phyloP scores from a whole-genome alignment of 2,888 invertebrate genomes.

The Augiades crinisus region DNA sequence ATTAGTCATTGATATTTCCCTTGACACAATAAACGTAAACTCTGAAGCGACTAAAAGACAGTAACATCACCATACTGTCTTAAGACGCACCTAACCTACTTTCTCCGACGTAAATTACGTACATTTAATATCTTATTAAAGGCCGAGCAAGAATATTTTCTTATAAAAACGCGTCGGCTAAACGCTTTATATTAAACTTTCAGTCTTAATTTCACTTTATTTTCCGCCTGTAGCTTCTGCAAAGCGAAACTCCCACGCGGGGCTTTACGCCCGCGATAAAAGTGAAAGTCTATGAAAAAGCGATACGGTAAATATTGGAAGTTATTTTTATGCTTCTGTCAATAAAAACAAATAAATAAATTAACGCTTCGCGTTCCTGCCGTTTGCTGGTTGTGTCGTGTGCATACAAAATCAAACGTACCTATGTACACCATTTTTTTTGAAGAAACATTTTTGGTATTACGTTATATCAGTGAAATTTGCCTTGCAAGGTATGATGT shows the following conservation, averaged over 20 bases:
- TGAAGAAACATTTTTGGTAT: too few relatives aligned
- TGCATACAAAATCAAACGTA: too few relatives aligned
- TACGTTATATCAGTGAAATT: too few relatives aligned
- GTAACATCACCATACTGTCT: not conserved
- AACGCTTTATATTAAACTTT: slow-evolving; percentile 15
- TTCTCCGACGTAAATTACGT: not conserved
- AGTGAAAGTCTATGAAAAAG: not conserved
- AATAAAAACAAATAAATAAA: too few relatives aligned
- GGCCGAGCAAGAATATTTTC: slow-evolving; percentile 11
- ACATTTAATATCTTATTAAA: slow-evolving; percentile 13
- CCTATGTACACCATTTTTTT: too few relatives aligned
- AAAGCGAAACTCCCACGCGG: not conserved
- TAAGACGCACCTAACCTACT: slow-evolving; percentile 17
- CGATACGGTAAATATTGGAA: not conserved
- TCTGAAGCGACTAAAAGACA: not conserved
- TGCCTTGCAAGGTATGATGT: too few relatives aligned
- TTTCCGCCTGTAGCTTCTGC: slow-evolving; percentile 1
- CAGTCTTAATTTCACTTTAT: slow-evolving; percentile 16
- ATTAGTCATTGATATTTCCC: not conserved
- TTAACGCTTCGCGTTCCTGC: too few relatives aligned
- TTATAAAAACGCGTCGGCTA: slow-evolving; percentile 14
- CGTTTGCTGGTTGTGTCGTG: too few relatives aligned
- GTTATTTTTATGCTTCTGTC: not conserved
- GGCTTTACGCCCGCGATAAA: not conserved
- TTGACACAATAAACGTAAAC: not conserved